phyloP scores from a whole-genome alignment of 2,888 invertebrate genomes.

The Aphodius granarius region DNA sequence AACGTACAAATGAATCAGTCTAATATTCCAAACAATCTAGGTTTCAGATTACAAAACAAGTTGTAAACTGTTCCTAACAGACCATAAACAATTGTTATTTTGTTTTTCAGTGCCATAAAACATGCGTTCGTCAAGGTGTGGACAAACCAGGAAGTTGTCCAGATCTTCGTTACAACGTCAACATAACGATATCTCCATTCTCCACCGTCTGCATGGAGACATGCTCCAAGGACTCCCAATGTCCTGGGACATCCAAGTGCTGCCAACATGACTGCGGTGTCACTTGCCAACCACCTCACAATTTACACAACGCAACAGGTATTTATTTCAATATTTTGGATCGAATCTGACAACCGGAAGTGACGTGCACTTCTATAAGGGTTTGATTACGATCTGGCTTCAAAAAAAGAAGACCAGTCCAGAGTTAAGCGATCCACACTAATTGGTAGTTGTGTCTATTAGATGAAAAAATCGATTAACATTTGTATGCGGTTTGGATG shows the following conservation, averaged over 20 bases:
- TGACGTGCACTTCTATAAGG: too few species aligned
- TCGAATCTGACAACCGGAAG: too few species aligned
- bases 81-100: constrained; percentile 10
- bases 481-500: not conserved
- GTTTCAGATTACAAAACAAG: too few species aligned
- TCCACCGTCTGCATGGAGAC: constrained; percentile 63
- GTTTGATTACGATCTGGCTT: too few species aligned
- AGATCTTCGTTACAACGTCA: constrained; percentile 22
- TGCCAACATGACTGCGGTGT: constrained; percentile 70
- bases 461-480: not conserved
- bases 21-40: too few species aligned
- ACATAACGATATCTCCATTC: constrained; percentile 55
- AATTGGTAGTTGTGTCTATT: not conserved
- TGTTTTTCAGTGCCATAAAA: constrained; percentile 60
- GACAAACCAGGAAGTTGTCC: constrained; percentile 57
- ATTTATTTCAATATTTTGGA: constrained; percentile 13
- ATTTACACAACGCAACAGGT: constrained; percentile 63
- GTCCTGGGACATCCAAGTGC: constrained; percentile 69
- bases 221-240: constrained; percentile 68
- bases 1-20: too few species aligned
- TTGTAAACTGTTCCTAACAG: not conserved
- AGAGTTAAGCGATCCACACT: too few species aligned
- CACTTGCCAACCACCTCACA: constrained; percentile 67
- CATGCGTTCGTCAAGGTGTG: constrained; percentile 58
- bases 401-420: too few species aligned